These are phyloP conservation scores for Tamandua tetradactyla DNA, from an alignment of 2,797 vertebrate genomes.

Conservation along the genomic window DNA sequence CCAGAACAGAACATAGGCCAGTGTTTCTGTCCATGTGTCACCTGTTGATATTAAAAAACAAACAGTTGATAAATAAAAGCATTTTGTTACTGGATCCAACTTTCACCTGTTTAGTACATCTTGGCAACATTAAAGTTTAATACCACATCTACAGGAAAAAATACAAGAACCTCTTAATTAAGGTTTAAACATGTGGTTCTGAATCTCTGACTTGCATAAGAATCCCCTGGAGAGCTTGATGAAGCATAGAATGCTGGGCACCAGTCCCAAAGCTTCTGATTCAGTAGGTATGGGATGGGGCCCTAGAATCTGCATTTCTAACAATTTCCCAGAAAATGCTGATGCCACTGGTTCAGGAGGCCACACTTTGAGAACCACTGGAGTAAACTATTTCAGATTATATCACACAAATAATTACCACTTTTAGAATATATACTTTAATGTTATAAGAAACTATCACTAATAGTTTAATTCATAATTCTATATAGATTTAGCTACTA, in stretches of 20 bases:
- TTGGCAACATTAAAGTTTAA: background rate
- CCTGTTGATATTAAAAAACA: slow-evolving; percentile 85
- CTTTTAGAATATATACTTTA: background rate
- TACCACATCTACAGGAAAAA: background rate
- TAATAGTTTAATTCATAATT: background rate
- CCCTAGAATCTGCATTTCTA: background rate
- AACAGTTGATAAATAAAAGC: background rate
- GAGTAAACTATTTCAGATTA: background rate
- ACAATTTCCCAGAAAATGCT: background rate
- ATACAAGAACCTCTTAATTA: background rate
- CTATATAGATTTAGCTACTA: background rate
- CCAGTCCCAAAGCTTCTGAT: background rate
- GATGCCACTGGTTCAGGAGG: background rate
- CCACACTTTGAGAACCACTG: background rate
- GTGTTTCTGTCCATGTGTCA: slow-evolving; percentile 96
- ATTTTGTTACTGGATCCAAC: background rate
- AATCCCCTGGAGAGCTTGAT: background rate
- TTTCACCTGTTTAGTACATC: background rate
- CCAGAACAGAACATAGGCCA: slow-evolving; percentile 98
- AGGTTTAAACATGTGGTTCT: background rate
- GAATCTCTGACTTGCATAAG: background rate
- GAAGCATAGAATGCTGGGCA: too few species aligned
- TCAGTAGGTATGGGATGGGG: background rate
- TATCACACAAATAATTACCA: background rate
- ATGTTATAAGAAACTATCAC: background rate